phyloP scores from a whole-genome alignment of 2,113 vertebrate genomes.

The Oreochromis aureus region DNA sequence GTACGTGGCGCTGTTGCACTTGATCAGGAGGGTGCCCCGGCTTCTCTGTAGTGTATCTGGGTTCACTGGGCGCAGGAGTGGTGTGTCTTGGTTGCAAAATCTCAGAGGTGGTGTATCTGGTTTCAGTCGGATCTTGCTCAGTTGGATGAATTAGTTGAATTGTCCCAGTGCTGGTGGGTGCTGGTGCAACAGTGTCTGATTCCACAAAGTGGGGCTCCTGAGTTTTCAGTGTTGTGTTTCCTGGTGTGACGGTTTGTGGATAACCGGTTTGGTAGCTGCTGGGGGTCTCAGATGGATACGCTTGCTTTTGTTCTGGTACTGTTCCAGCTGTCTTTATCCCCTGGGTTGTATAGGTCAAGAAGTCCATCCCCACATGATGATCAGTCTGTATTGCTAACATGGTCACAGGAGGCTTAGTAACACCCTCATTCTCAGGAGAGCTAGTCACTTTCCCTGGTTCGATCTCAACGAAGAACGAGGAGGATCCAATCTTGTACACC shows the following conservation, averaged over 20 bases:
- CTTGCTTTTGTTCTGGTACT: neutral
- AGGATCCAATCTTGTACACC: constrained; percentile 87
- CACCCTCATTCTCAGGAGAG: neutral
- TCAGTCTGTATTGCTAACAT: neutral
- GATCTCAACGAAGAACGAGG: constrained; percentile 41
- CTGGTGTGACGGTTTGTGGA: neutral
- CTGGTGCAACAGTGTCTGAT: neutral
- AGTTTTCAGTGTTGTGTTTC: neutral
- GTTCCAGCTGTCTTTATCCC: neutral
- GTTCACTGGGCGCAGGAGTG: neutral
- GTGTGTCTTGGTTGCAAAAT: neutral
- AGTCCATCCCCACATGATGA: neutral
- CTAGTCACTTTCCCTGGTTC: constrained; percentile 23
- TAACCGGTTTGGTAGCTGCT: constrained; percentile 27
- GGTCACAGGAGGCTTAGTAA: neutral
- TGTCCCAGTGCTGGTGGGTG: neutral
- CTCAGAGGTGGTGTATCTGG: neutral
- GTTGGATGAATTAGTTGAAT: neutral
- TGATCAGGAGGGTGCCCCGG: neutral
- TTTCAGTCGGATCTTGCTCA: neutral
- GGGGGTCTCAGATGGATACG: constrained; percentile 16
- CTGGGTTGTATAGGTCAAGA: neutral
- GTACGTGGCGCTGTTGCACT: neutral
- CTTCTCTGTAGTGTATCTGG: neutral
- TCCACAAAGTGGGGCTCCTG: neutral